Percentiles rank a stretch among this genome's conserved stretches.
Conservation (phyloP, 2,888 invertebrate species). For the Petrophora chlorosata region DNA sequence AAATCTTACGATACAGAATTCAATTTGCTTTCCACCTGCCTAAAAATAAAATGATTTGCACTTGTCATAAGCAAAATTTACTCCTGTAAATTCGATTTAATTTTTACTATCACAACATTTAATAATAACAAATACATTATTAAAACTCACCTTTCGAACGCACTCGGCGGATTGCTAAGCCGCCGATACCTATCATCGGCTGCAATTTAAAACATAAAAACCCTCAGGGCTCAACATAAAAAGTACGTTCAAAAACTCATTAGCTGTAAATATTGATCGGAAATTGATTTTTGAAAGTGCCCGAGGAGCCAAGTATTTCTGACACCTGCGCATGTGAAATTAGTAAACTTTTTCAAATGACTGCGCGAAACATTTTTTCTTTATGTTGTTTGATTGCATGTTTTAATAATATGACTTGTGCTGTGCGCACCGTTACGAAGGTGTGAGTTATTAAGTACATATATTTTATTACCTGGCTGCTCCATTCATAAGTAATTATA, state of each 20-base stretch:
- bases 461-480: too few relatives aligned
- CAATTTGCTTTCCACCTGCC: too few relatives aligned
- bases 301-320: constrained; percentile 11
- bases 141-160: background rate
- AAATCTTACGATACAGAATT: too few relatives aligned
- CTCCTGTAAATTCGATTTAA: too few relatives aligned
- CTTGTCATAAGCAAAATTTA: too few relatives aligned
- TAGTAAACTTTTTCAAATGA: constrained; percentile 15
- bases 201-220: constrained; percentile 29
- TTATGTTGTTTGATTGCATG: background rate
- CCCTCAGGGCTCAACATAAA: constrained; percentile 31
- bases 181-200: constrained; percentile 16
- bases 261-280: constrained; percentile 36
- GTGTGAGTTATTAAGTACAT: too few relatives aligned
- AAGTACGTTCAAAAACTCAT: constrained; percentile 34
- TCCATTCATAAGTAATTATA: too few relatives aligned
- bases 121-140: background rate
- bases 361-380: constrained; percentile 4
- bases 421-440: too few relatives aligned
- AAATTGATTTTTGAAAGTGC: constrained; percentile 33
- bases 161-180: background rate
- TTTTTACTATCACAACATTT: background rate
- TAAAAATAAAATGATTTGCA: too few relatives aligned
- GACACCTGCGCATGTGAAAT: constrained; percentile 23
- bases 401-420: too few relatives aligned